Conservation (phyloP, 2,888 invertebrate genomes). For the Chaetogeoica ovagalla region DNA sequence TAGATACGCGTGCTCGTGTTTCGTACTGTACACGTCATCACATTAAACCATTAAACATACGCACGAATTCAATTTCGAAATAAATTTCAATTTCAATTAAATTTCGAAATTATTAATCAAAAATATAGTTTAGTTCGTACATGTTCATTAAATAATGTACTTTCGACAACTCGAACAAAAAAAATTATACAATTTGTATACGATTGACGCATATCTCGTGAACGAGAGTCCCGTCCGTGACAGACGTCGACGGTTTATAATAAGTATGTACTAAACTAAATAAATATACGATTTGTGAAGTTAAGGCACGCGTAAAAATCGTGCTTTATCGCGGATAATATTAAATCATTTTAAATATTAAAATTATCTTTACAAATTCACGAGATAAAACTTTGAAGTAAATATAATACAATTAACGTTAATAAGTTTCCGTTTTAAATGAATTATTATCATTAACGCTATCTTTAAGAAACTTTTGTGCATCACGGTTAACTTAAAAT, state of each 20-base stretch:
- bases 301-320: not conserved
- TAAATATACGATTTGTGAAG: not conserved
- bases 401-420: slow-evolving; percentile 35
- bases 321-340: slow-evolving; percentile 6
- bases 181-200: not conserved
- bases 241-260: not conserved
- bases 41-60: not conserved
- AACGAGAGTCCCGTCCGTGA: not conserved
- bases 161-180: not conserved
- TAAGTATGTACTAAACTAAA: not conserved
- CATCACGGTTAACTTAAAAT: not conserved
- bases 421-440: slow-evolving; percentile 36
- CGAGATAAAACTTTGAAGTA: slow-evolving; percentile 34
- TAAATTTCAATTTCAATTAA: not conserved
- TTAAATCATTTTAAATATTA: slow-evolving; percentile 15
- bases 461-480: slow-evolving; percentile 22
- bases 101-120: not conserved
- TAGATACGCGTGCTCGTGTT: not conserved
- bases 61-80: not conserved
- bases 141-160: not conserved
- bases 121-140: not conserved
- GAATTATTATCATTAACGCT: slow-evolving; percentile 39
- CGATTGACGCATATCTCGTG: not conserved
- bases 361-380: slow-evolving; percentile 9
- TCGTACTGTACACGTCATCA: not conserved